Evolutionary conservation across 2,888 invertebrate genomes (phyloP), one percentile per base, ranked within the genome.

Genomic region (Coecobrya sp.): DNA sequence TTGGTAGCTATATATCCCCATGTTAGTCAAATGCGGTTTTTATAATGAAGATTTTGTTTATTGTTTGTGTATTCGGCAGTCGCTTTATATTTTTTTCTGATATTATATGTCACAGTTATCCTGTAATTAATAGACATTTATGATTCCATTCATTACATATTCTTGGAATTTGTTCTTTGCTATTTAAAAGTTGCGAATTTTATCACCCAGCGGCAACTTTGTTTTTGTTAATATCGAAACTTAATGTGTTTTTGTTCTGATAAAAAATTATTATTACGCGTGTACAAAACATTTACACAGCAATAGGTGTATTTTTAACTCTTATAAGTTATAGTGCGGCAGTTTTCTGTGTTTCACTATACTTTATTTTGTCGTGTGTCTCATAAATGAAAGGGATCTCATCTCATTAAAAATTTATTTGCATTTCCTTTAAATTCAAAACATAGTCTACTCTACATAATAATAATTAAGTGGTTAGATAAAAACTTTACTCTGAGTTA

Each of bases 131-230:
- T 22, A 11, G 25, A 65, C 22, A 25, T 65, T 65, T 25, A 65
- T 65, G 11, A 25, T 22, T 10, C 25, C 8, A 65, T 65, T 65
- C 65, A 68, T 68, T 16, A 68, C 27, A 30, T 68, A 30, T 68
- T 68, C 68, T 30, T 68, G 30, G 68, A 68, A 68, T 30, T 68
- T 68, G 30, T 30, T 30, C 5, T 65, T 22, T 65, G 27, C 25
- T 65, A 1, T 65, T 25, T 16, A 16, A 16, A 68, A 68, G 59
- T 68, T 16, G 30, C 16, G 16, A 16, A 27, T 68, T 30, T 68
- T 30, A 68, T 68, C 3, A 25, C 2, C 25, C 27, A 68, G 68
- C 68, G 27, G 27, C 30, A 30, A 30, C 13, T 68, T 68, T 68
- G 68, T 68, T 68, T 68, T 27, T 25, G 25, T 65, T 25, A n/a